Conservation (phyloP, 1,140 invertebrate genomes). For the Philotrypesis tridentata region DNA sequence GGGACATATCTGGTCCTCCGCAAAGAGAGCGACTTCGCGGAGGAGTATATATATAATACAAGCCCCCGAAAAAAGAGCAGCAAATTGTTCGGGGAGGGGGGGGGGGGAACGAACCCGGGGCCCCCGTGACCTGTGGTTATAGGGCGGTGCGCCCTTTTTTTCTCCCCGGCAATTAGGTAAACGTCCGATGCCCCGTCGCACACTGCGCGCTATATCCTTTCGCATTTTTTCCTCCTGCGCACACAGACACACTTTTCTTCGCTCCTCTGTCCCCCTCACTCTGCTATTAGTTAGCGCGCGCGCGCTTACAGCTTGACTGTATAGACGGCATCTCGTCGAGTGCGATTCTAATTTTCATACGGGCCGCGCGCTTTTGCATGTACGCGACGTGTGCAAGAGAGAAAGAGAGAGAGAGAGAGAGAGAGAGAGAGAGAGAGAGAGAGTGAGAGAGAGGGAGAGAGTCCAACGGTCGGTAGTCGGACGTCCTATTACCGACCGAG, state of each 20-base stretch:
- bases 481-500: conserved; percentile 44
- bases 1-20: not conserved
- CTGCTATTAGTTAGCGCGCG: conserved; percentile 73
- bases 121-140: conserved; percentile 69
- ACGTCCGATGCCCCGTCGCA: conserved; percentile 60
- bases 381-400: no score
- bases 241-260: conserved; percentile 31
- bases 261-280: conserved; percentile 59
- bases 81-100: not conserved
- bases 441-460: no score
- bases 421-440: no score
- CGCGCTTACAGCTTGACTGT: not conserved
- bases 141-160: conserved; percentile 70
- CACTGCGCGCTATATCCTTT: not conserved
- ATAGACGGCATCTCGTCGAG: not conserved
- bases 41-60: not conserved
- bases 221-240: not conserved
- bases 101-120: no score
- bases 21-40: not conserved
- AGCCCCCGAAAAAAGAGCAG: not conserved
- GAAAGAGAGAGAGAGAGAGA: no score
- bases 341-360: not conserved
- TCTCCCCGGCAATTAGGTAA: conserved; percentile 73
- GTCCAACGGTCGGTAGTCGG: not conserved
- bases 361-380: not conserved